Percentiles rank a stretch among this genome's conserved stretches.
Conservation (phyloP, 2,113 vertebrate species). For the Actinemys pallida region DNA sequence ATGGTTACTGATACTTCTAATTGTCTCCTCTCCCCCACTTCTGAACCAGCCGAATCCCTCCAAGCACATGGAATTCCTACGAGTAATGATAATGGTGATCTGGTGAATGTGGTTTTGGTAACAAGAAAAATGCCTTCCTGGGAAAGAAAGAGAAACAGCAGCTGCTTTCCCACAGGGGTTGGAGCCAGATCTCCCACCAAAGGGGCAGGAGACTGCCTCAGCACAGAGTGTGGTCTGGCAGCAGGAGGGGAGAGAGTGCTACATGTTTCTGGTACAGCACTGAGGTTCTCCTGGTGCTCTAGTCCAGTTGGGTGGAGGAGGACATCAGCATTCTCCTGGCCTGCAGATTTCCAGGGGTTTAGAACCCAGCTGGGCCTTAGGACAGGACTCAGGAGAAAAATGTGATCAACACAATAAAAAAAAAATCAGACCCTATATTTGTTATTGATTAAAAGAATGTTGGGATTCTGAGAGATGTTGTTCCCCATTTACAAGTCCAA, state of each 20-base stretch:
- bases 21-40: background rate
- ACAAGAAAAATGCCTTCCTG: background rate
- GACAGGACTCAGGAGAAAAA: background rate
- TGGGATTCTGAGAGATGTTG: background rate
- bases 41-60: background rate
- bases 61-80: conserved; percentile 9
- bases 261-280: background rate
- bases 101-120: background rate
- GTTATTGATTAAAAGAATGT: background rate
- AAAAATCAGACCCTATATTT: background rate
- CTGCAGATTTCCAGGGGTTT: background rate
- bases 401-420: background rate
- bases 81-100: background rate
- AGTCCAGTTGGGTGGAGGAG: background rate
- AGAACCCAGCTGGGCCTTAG: background rate
- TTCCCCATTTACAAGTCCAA: background rate
- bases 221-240: background rate
- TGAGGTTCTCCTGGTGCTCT: background rate
- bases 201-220: background rate
- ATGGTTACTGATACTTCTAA: background rate
- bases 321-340: background rate
- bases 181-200: background rate
- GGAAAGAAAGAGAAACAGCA: background rate
- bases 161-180: background rate
- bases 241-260: background rate